A percentile compares a stretch with the other conserved stretches of the same genome.
phyloP scores from a whole-genome alignment of 1,140 invertebrate genomes.

The Orchestia grillus region DNA sequence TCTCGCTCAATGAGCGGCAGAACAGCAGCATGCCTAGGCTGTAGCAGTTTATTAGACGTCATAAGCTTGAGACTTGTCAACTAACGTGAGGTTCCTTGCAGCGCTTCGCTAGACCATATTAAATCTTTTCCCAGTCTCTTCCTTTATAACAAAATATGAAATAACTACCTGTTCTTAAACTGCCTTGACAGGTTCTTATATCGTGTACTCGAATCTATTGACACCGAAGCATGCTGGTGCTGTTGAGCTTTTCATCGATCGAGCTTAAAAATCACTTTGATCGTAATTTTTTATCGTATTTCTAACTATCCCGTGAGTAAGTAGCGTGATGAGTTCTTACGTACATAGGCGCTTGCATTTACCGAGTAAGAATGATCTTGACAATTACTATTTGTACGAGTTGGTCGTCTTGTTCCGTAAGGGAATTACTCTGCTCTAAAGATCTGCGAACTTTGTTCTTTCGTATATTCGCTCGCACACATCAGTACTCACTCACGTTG shows the following conservation, averaged over 20 bases:
- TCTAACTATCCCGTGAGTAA: not conserved
- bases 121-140: not conserved
- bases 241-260: conserved; percentile 13
- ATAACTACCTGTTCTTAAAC: not conserved
- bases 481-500: not conserved
- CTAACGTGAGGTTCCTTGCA: not conserved
- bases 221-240: conserved; percentile 19
- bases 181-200: not conserved
- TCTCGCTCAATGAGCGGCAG: not conserved
- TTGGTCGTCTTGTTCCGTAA: not conserved
- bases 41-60: not conserved
- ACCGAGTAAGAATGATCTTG: not conserved
- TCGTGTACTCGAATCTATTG: not conserved
- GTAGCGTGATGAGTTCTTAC: not conserved
- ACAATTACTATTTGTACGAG: not conserved
- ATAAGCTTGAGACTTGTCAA: not conserved
- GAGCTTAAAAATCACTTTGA: conserved; percentile 14
- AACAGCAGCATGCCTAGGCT: not conserved
- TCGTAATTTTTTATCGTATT: conserved; percentile 21
- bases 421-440: not conserved
- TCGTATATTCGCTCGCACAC: not conserved
- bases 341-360: not conserved
- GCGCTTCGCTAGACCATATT: not conserved
- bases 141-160: not conserved
- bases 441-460: not conserved